These are phyloP conservation scores for Molothrus aeneus DNA, from an alignment of 2,797 vertebrate genomes.

Conservation along the genomic window DNA sequence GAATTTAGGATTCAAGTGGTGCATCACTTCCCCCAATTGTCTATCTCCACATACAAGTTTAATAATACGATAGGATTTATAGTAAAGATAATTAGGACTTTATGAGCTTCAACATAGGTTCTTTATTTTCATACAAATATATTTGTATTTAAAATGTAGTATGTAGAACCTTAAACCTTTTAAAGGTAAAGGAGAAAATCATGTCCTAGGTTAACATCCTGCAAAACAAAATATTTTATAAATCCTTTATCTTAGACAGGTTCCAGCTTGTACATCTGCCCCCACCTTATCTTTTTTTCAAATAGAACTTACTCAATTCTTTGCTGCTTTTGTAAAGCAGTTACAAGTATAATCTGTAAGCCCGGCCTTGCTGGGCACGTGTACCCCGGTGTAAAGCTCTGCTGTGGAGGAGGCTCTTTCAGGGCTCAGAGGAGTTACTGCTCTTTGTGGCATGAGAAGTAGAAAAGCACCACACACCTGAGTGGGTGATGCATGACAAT, in stretches of 20 bases:
- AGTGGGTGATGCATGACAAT: rapidly evolving
- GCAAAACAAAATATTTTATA: neutral
- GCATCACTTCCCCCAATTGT: neutral
- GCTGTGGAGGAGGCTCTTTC: neutral
- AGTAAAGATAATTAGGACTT: neutral
- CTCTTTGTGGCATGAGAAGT: rapidly evolving
- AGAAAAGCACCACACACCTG: neutral
- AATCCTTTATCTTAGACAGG: neutral
- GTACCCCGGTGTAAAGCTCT: rapidly evolving
- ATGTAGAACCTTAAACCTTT: neutral
- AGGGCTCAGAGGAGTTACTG: rapidly evolving
- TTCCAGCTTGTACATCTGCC: neutral
- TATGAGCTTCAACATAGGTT: neutral
- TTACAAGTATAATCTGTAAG: neutral
- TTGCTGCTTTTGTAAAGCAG: neutral
- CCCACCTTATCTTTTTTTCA: neutral
- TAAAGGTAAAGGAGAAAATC: neutral
- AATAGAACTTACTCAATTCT: neutral
- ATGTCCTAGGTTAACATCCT: neutral
- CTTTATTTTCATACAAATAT: neutral
- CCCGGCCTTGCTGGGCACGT: neutral
- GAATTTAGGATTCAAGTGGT: neutral
- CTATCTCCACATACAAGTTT: neutral
- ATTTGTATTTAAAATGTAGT: neutral
- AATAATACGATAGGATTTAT: neutral